Conservation (phyloP, 2,797 vertebrate species). For the Sebastiscus tertius region DNA sequence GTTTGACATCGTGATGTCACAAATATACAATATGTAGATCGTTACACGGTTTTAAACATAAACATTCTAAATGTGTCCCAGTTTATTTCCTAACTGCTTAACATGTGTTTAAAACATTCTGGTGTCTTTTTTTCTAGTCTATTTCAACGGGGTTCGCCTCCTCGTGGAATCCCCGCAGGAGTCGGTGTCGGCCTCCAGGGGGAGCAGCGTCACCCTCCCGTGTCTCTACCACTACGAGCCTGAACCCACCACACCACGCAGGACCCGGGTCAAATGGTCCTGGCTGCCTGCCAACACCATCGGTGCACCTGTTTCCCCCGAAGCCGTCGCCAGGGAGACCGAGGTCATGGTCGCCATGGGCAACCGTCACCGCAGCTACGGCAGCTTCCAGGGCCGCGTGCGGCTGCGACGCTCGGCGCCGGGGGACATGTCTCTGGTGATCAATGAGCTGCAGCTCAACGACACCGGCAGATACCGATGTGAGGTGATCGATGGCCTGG, state of each 20-base stretch:
- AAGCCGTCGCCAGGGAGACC: conserved; percentile 77
- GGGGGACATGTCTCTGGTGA: conserved; percentile 85
- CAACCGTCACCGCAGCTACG: conserved; percentile 84
- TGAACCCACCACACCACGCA: conserved; percentile 66
- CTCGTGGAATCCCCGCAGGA: conserved; percentile 85
- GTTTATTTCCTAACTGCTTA: too few relatives aligned
- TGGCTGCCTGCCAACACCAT: conserved; percentile 81
- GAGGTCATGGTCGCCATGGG: conserved; percentile 92
- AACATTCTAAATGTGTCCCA: too few relatives aligned
- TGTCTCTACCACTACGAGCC: conserved; percentile 89
- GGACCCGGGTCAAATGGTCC: conserved; percentile 92
- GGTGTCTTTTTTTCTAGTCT: conserved; percentile 53
- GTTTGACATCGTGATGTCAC: too few relatives aligned
- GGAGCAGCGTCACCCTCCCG: conserved; percentile 88
- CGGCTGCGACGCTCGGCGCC: conserved; percentile 70
- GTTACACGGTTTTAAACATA: too few relatives aligned
- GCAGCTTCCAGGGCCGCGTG: conserved; percentile 88
- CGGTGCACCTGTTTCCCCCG: conserved; percentile 19
- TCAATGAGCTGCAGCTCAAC: conserved; percentile 84
- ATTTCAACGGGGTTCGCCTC: conserved; percentile 85
- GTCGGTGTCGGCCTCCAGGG: conserved; percentile 83
- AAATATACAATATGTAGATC: too few relatives aligned
- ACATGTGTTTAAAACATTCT: neutral
- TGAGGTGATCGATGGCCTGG: conserved; percentile 93
- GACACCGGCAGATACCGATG: conserved; percentile 92